phyloP scores from a whole-genome alignment of 2,888 invertebrate genomes.

The Eupithecia exiguata region DNA sequence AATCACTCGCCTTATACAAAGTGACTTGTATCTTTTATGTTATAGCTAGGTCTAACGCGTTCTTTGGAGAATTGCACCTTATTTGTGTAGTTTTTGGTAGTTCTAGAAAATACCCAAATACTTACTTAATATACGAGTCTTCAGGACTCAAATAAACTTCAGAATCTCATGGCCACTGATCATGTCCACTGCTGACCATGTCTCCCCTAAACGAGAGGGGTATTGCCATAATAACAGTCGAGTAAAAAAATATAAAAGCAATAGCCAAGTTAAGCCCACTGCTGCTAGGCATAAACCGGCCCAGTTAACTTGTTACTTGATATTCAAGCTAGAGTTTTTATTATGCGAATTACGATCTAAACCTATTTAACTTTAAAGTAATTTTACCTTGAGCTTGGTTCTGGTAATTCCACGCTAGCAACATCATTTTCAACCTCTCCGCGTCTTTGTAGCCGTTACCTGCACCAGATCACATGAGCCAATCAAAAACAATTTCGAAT shows the following conservation, averaged over 20 bases:
- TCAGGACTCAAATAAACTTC: no score
- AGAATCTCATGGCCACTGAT: no score
- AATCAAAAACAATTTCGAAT: conserved; percentile 71
- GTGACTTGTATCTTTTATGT: no score
- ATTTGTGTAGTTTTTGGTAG: no score
- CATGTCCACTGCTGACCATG: no score
- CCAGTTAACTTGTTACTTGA: not conserved
- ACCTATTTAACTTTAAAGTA: conserved; percentile 27
- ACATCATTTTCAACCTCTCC: conserved; percentile 94
- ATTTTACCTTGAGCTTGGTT: conserved; percentile 85
- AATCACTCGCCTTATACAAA: no score
- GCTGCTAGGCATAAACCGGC: not conserved
- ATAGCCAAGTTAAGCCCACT: not conserved
- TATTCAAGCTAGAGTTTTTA: not conserved
- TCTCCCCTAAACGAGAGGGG: no score
- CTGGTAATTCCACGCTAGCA: conserved; percentile 94
- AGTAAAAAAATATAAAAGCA: not conserved
- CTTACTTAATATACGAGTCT: no score
- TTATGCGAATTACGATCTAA: not conserved
- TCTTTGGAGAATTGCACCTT: no score
- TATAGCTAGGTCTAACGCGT: no score
- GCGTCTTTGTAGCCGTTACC: conserved; percentile 88
- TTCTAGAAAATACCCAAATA: no score
- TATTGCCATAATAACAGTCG: not conserved
- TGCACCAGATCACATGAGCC: conserved; percentile 82